These are phyloP conservation scores for Tonatia bakeri DNA, from an alignment of 2,113 vertebrate genomes.

Conservation along the genomic window DNA sequence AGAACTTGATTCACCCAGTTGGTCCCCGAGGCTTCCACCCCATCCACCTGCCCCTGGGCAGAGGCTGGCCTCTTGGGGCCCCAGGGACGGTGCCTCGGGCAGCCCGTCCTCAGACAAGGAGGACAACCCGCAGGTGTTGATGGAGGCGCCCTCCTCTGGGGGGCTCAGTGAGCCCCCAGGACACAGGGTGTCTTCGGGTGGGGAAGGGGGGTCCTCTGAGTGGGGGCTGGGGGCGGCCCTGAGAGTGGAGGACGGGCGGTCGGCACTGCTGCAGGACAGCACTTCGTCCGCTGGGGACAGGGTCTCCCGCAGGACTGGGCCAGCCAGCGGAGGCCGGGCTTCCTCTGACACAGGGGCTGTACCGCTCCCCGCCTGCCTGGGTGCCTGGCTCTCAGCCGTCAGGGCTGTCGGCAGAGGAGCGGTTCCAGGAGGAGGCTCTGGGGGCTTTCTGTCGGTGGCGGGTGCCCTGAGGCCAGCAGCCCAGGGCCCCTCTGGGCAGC, in stretches of 20 bases:
- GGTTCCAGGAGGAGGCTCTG: neutral
- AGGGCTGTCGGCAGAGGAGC: neutral
- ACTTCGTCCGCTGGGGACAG: slow-evolving; percentile 80
- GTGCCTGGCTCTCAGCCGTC: neutral
- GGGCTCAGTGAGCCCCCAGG: neutral
- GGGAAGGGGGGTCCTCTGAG: slow-evolving; percentile 75
- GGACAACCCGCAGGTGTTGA: slow-evolving; percentile 62
- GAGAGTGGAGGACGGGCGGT: slow-evolving; percentile 71
- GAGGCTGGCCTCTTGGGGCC: neutral
- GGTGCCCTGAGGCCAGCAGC: neutral
- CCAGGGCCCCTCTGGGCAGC: neutral
- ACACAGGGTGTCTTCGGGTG: slow-evolving; percentile 57
- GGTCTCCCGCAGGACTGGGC: slow-evolving; percentile 74
- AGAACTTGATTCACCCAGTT: neutral
- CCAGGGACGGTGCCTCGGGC: slow-evolving; percentile 24
- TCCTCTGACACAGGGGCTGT: neutral
- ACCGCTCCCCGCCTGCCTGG: neutral
- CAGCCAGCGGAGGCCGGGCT: neutral
- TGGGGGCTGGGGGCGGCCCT: neutral
- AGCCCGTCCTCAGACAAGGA: slow-evolving; percentile 51
- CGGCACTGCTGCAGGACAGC: slow-evolving; percentile 80
- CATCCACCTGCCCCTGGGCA: neutral
- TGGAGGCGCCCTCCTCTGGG: slow-evolving; percentile 69
- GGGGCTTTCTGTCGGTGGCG: neutral
- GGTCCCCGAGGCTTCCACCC: neutral